These are phyloP conservation scores for Drosophila leonis DNA, from an alignment of 2,888 invertebrate genomes.

Conservation along the genomic window DNA sequence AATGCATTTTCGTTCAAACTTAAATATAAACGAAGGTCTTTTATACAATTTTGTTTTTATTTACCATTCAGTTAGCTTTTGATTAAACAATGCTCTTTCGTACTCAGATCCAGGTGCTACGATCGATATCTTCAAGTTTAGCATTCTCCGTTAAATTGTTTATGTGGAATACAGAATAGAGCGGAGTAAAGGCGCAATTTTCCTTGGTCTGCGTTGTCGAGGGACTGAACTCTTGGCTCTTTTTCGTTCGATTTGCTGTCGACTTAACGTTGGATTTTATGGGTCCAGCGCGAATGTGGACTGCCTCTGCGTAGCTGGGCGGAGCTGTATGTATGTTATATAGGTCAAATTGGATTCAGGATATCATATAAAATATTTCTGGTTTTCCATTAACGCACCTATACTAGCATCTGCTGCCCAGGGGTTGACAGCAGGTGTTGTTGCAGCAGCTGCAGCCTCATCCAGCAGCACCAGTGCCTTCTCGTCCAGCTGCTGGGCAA, in stretches of 20 bases:
- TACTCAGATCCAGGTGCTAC: constrained; percentile 54
- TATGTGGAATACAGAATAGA: constrained; percentile 59
- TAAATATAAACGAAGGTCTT: neutral
- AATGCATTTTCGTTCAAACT: neutral
- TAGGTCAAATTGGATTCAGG: neutral
- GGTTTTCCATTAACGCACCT: constrained; percentile 45
- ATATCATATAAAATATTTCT: neutral
- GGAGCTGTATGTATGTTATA: constrained; percentile 68
- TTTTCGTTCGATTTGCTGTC: constrained; percentile 27
- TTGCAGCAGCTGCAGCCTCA: constrained; percentile 1
- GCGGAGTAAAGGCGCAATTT: constrained; percentile 33
- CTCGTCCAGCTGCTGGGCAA: constrained; percentile 55
- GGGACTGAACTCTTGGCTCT: constrained; percentile 34
- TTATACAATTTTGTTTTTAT: constrained; percentile 1
- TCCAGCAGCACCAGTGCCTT: constrained; percentile 56
- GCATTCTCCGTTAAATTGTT: constrained; percentile 13
- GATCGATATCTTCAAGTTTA: constrained; percentile 33
- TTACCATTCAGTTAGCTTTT: neutral
- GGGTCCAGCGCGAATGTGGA: constrained; percentile 64
- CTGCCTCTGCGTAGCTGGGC: constrained; percentile 81
- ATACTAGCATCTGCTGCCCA: constrained; percentile 67
- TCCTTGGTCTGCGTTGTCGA: constrained; percentile 18
- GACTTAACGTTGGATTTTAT: constrained; percentile 26
- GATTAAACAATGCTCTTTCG: neutral
- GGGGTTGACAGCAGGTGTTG: constrained; percentile 37